Evolutionary conservation across 1,140 invertebrate genomes (phyloP), one percentile per base, ranked within the genome.

Genomic region (Aphidius ervi): DNA sequence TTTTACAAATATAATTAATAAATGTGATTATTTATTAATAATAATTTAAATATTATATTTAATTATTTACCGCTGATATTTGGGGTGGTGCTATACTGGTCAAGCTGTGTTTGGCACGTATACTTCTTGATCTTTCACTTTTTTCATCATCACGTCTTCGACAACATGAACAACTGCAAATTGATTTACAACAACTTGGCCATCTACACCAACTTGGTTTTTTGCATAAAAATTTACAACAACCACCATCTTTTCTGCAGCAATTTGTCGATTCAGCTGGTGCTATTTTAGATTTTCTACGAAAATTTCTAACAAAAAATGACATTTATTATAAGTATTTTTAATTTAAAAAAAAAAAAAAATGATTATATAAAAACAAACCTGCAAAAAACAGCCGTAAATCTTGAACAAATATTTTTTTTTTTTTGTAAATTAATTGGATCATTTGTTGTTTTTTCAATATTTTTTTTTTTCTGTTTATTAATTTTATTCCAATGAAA

Each of bases 31-130:
- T 31, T 23, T 47, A 39, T n/a, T 46, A 20, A 39, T 54, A 31
- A 9, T 31, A 45, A 9, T 41, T 16, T n/a, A 2, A 16, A 16
- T 54, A 39, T 40, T 45, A 54, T 47, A 4, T 39, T 5, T 55
- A 54, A 3, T 50, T 31, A 45, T 23, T 65, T 68, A 77, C 76
- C 71, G 77, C 75, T 6, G 75, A 74, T 20, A 78, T 56, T 10
- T 77, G 77, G n/a, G 74, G 76, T 9, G 77, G 70, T 31, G 69
- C 75, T 37, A 79, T 73, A 62, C 77, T 80, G 46, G 76, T 79
- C 62, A 80, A 67, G 68, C 79, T 79, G 68, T 77, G 77, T 71
- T 79, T 80, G 69, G 76, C 73, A 70, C 74, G 73, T 69, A 74
- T 67, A 39, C 67, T 74, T 66, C 61, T 74, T 63, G 63, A 68